Conservation (phyloP, 2,888 invertebrate genomes). For the Eilema caniola region DNA sequence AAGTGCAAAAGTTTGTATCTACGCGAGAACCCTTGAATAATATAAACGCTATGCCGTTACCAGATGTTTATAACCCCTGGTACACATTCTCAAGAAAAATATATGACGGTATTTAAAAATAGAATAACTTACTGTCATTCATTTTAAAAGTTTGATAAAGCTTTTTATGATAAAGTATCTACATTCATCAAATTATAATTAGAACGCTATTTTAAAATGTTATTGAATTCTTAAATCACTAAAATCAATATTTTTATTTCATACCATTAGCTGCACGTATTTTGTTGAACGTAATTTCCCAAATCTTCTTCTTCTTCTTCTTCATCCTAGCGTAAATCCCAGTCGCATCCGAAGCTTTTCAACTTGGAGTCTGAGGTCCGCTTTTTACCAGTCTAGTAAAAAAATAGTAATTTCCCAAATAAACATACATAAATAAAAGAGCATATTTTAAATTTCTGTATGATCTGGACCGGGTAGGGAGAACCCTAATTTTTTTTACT, state of each 20-base stretch:
- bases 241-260: not conserved
- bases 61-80: not conserved
- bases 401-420: no score
- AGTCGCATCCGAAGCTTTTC: no score
- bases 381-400: no score
- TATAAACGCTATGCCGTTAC: slow-evolving; percentile 16
- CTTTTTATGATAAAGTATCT: not conserved
- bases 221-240: not conserved
- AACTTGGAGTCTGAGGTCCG: no score
- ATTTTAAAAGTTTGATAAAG: not conserved
- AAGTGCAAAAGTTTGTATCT: slow-evolving; percentile 36
- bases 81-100: slow-evolving; percentile 7
- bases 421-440: no score
- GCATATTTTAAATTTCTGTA: no score
- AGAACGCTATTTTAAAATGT: not conserved
- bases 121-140: not conserved
- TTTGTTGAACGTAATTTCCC: no score
- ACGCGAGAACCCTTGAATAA: slow-evolving; percentile 38
- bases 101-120: not conserved
- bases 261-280: no score
- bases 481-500: no score
- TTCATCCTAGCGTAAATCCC: no score
- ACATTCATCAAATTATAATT: not conserved
- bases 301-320: no score
- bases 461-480: no score